Evolutionary conservation across 1,140 invertebrate genomes (phyloP).

Genomic region (Oppia nitens): DNA sequence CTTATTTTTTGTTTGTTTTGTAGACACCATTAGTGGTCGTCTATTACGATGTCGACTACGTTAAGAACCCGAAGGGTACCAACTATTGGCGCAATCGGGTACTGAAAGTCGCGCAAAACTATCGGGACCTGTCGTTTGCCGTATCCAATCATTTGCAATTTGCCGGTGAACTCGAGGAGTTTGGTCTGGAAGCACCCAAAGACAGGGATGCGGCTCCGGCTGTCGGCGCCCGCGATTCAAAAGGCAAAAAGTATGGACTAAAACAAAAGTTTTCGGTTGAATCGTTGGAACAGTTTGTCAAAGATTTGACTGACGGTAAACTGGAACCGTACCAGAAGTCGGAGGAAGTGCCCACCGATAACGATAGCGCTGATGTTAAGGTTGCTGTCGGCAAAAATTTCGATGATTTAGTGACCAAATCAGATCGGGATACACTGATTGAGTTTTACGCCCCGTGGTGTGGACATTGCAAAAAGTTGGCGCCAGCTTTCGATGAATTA

Average conservation of each 20-base stretch:
- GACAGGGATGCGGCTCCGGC: conserved; percentile 75
- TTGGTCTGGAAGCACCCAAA: conserved; percentile 48
- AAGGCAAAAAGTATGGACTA: conserved; percentile 78
- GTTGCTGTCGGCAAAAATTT: conserved; percentile 92
- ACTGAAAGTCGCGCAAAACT: conserved; percentile 80
- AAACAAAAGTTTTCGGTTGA: conserved; percentile 79
- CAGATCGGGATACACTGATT: conserved; percentile 78
- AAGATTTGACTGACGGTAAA: conserved; percentile 60
- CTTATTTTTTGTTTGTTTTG: not conserved
- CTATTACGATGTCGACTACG: conserved; percentile 88
- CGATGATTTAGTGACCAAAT: conserved; percentile 79
- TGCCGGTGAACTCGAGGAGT: conserved; percentile 82
- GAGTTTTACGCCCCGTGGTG: conserved; percentile 73
- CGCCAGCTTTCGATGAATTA: conserved; percentile 83
- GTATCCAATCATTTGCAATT: conserved; percentile 82
- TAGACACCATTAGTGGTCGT: conserved; percentile 66
- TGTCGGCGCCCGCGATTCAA: conserved; percentile 57
- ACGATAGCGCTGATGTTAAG: conserved; percentile 62
- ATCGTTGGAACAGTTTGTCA: conserved; percentile 68
- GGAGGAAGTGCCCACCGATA: conserved; percentile 72
- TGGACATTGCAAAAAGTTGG: conserved; percentile 91
- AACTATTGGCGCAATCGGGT: conserved; percentile 98
- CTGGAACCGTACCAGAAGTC: conserved; percentile 89
- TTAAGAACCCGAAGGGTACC: conserved; percentile 89
- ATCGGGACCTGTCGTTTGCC: conserved; percentile 61